Percentiles rank a stretch among this genome's conserved stretches.
phyloP scores from a whole-genome alignment of 2,113 vertebrate species.

The Promerops cafer region DNA sequence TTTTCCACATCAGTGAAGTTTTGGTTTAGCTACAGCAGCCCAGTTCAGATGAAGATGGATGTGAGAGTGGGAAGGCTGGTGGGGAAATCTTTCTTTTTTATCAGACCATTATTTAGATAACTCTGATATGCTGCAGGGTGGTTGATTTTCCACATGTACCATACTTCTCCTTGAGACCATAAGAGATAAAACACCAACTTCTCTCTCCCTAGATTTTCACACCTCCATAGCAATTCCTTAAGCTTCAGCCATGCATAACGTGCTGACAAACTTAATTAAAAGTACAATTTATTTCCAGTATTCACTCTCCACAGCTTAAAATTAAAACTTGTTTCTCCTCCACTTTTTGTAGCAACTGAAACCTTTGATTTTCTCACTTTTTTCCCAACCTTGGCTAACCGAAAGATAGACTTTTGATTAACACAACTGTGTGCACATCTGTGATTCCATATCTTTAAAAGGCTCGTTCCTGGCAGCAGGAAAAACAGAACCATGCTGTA shows the following conservation, averaged over 20 bases:
- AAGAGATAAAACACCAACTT: neutral
- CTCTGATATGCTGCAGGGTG: neutral
- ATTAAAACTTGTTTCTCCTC: neutral
- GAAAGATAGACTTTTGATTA: neutral
- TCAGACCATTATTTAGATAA: neutral
- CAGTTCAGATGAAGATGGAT: neutral
- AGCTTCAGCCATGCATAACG: neutral
- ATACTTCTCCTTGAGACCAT: neutral
- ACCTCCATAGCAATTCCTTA: neutral
- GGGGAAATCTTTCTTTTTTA: neutral
- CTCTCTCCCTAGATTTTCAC: neutral
- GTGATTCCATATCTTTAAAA: neutral
- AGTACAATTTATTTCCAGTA: neutral
- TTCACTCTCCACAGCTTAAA: neutral
- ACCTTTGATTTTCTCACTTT: neutral
- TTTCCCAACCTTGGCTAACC: neutral
- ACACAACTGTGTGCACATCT: neutral
- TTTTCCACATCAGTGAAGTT: neutral
- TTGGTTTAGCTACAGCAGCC: neutral
- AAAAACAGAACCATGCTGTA: neutral
- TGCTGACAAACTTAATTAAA: conserved; percentile 31
- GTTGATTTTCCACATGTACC: neutral
- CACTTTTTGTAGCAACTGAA: neutral
- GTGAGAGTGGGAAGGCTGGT: neutral
- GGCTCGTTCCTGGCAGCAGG: neutral